These are phyloP conservation scores for Porites divaricata DNA, from an alignment of 92 coral and sea anemone genomes.

Conservation along the genomic window DNA sequence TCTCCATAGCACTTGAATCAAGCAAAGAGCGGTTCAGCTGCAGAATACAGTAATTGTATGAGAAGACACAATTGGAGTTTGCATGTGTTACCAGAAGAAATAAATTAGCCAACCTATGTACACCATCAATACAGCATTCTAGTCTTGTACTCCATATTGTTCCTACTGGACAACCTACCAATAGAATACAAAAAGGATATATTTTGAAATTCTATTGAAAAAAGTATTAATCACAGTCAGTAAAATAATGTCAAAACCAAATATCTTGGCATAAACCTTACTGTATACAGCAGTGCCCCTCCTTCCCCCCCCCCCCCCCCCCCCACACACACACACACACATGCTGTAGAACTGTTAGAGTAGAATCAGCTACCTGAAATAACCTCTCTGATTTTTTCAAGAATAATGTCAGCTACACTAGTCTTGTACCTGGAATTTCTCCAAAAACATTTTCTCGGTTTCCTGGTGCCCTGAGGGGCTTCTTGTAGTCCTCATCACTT, in stretches of 20 bases:
- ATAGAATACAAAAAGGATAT: slow-evolving; percentile 3
- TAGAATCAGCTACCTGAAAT: no score
- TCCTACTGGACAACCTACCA: slow-evolving; percentile 76
- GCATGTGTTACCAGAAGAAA: not conserved
- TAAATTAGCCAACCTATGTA: slow-evolving; percentile 73
- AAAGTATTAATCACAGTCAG: no score
- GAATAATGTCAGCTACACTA: no score
- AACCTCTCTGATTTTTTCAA: no score
- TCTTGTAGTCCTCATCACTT: slow-evolving; percentile 19
- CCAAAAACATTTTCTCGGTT: slow-evolving; percentile 45
- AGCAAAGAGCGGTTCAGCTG: not conserved
- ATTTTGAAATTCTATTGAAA: no score
- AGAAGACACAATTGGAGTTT: not conserved
- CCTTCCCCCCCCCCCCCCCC: no score
- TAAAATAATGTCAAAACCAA: no score
- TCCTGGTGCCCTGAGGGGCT: slow-evolving; percentile 25
- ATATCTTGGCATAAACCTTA: no score
- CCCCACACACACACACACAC: no score
- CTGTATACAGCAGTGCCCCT: no score
- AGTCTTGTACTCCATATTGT: slow-evolving; percentile 75
- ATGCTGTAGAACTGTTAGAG: no score
- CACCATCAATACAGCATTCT: slow-evolving; percentile 90
- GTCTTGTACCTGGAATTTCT: slow-evolving; percentile 19
- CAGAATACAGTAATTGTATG: not conserved
- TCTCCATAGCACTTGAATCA: no score